phyloP scores from a whole-genome alignment of 2,888 invertebrate species.

The Nemoura dubitans region DNA sequence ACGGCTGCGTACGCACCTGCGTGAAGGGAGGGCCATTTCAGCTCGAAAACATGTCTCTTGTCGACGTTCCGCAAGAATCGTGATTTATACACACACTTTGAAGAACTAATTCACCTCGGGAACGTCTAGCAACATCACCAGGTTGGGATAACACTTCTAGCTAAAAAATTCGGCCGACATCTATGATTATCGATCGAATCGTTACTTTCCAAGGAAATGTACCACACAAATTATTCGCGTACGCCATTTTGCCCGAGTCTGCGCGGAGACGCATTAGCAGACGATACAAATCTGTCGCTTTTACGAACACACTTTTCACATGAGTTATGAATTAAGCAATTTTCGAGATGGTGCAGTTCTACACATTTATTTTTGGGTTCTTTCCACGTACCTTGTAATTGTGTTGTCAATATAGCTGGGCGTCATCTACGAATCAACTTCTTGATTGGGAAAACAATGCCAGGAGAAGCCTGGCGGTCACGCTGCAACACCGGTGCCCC shows the following conservation, averaged over 20 bases:
- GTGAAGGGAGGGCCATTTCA: slow-evolving; percentile 66
- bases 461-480: background rate
- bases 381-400: background rate
- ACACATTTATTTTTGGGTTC: background rate
- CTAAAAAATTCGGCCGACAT: slow-evolving; percentile 55
- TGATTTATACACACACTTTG: slow-evolving; percentile 47
- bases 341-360: background rate
- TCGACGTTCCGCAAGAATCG: slow-evolving; percentile 51
- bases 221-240: slow-evolving; percentile 57
- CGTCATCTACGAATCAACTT: slow-evolving; percentile 24
- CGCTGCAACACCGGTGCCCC: background rate
- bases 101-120: slow-evolving; percentile 47
- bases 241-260: slow-evolving; percentile 76
- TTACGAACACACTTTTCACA: background rate
- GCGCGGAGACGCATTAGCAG: slow-evolving; percentile 64
- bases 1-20: slow-evolving; percentile 98
- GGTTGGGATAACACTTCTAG: slow-evolving; percentile 52
- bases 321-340: background rate
- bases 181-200: slow-evolving; percentile 69
- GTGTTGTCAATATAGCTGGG: background rate
- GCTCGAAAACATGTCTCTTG: slow-evolving; percentile 53
- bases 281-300: slow-evolving; percentile 52
- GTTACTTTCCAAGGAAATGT: slow-evolving; percentile 63
- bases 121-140: slow-evolving; percentile 48
- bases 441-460: slow-evolving; percentile 32